Conservation (phyloP, 37 sponge, comb jelly and placozoan species). For the Chondrosia reniformis region DNA sequence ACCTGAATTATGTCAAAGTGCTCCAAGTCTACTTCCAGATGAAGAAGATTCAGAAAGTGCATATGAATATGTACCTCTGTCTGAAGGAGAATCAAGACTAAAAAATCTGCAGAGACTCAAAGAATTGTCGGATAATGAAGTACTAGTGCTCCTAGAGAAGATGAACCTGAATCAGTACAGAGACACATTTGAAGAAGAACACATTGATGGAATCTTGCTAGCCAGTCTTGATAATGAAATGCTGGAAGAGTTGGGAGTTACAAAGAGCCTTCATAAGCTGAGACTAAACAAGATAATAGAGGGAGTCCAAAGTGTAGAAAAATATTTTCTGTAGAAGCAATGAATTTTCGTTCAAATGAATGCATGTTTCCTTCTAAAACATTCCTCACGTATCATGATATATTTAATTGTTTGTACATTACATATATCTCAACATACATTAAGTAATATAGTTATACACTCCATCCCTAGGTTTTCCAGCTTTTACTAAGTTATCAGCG, state of each 20-base stretch:
- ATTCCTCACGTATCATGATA: background rate
- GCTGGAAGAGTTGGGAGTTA: background rate
- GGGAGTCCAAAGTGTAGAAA: background rate
- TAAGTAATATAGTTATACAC: background rate
- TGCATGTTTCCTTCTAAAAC: background rate
- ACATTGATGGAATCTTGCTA: constrained; percentile 8
- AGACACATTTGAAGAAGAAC: background rate
- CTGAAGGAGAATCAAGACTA: no score
- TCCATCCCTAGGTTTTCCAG: background rate
- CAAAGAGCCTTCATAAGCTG: constrained; percentile 1
- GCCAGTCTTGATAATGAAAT: background rate
- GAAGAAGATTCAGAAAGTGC: no score
- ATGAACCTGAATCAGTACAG: constrained; percentile 10
- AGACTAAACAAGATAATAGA: background rate
- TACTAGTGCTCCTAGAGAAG: background rate
- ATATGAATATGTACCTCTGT: no score
- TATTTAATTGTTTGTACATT: background rate
- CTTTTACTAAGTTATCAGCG: no score
- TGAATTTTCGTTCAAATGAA: background rate
- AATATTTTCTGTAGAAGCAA: no score
- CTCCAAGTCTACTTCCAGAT: no score
- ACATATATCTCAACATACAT: background rate
- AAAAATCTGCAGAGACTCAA: no score
- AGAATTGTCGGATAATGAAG: no score
- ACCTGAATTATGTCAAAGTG: no score